phyloP scores from a whole-genome alignment of 2,888 invertebrate species.

The Microdon myrmicae region DNA sequence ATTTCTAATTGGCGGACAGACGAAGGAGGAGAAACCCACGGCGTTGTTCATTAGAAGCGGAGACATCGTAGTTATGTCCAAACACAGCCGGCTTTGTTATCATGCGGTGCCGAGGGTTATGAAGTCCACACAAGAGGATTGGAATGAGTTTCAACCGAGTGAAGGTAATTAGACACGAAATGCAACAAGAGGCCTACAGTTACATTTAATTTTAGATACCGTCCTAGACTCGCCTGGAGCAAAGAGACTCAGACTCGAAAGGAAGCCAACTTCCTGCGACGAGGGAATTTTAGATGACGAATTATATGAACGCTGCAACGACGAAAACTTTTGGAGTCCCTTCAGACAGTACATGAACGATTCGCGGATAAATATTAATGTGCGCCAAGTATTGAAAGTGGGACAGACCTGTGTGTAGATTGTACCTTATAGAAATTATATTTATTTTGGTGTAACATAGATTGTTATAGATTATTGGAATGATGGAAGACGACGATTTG shows the following conservation, averaged over 20 bases:
- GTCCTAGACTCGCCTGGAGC: constrained; percentile 21
- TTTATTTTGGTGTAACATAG: constrained; percentile 12
- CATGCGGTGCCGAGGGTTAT: constrained; percentile 94
- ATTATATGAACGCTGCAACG: constrained; percentile 59
- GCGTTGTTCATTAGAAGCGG: constrained; percentile 86
- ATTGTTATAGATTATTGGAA: too few relatives aligned
- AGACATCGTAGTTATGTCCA: constrained; percentile 91
- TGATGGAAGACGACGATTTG: too few relatives aligned
- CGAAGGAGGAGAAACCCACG: constrained; percentile 74
- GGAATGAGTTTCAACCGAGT: constrained; percentile 65
- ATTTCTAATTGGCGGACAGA: constrained; percentile 88
- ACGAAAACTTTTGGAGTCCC: constrained; percentile 69
- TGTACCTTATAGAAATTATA: constrained; percentile 19
- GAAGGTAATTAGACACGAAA: constrained; percentile 52
- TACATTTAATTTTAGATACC: neutral
- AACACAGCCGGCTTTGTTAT: constrained; percentile 83
- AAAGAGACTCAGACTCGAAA: constrained; percentile 32
- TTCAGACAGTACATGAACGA: constrained; percentile 73
- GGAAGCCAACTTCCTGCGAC: constrained; percentile 3
- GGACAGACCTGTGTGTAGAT: constrained; percentile 62
- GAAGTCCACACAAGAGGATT: constrained; percentile 67
- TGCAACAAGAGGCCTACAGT: constrained; percentile 15
- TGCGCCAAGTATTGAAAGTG: constrained; percentile 84
- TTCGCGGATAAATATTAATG: constrained; percentile 92
- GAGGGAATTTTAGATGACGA: constrained; percentile 49